These are phyloP conservation scores for Alouatta palliata DNA, from an alignment of 2,113 vertebrate genomes.

Conservation along the genomic window DNA sequence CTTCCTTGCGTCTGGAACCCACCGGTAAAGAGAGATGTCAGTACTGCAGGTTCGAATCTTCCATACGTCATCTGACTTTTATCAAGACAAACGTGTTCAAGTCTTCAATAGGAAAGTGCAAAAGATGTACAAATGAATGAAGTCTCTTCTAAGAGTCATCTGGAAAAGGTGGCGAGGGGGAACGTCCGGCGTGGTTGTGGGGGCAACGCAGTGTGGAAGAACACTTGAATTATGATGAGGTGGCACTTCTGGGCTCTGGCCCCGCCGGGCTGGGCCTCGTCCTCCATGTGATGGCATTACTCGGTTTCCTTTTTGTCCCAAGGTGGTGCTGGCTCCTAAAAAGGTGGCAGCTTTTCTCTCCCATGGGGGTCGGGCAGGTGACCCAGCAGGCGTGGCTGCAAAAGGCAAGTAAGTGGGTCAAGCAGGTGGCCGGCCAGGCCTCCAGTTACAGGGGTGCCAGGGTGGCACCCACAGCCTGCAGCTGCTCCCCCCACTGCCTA, in stretches of 20 bases:
- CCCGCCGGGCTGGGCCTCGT: conserved; percentile 64
- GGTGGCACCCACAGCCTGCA: fast-evolving
- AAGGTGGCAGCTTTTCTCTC: conserved; percentile 86
- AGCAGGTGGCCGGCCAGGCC: fast-evolving
- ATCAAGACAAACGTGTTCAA: conserved; percentile 80
- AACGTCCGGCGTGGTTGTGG: not conserved
- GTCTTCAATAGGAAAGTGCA: conserved; percentile 87
- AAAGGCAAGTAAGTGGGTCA: not conserved
- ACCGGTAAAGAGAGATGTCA: conserved; percentile 29
- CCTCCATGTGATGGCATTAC: conserved; percentile 86
- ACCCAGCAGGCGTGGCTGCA: conserved; percentile 86
- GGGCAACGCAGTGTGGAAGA: conserved; percentile 55
- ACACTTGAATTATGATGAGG: conserved; percentile 53
- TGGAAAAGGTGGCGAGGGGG: not conserved
- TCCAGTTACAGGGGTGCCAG: fast-evolving
- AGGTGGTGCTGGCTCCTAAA: conserved; percentile 84
- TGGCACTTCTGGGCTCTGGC: conserved; percentile 49
- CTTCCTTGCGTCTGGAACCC: not conserved
- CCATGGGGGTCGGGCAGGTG: conserved; percentile 81
- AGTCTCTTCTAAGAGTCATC: conserved; percentile 56
- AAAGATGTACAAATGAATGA: conserved; percentile 83
- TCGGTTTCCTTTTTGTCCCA: conserved; percentile 83
- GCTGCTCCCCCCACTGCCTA: too few relatives aligned
- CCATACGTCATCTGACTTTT: conserved; percentile 61
- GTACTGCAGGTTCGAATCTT: conserved; percentile 35